Base-by-base conservation (phyloP, 2,888 invertebrate species). In the Mayetiola destructor region DNA sequence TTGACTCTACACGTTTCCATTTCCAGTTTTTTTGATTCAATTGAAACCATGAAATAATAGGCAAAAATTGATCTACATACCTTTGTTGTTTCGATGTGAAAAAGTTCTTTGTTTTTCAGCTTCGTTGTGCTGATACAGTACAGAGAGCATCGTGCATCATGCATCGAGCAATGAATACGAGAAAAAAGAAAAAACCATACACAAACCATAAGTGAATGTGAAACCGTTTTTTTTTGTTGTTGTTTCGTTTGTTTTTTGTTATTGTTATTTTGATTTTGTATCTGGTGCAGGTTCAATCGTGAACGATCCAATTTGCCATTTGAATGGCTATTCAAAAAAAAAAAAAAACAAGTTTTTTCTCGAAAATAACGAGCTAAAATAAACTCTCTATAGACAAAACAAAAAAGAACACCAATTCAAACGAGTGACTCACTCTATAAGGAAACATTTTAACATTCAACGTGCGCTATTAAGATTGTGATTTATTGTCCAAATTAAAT, bases 381-480 rank as follows among this genome's bases (percentile, higher is more conserved):
- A 48, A 4, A 21, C 21, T 4, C 23, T 23, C 21, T 14, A 23
- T 3, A 23, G 4, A 21, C 5, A 42, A 23, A 42, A 23, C 23
- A 21, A 39, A 20, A 8, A 10, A n/a, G n/a, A n/a, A n/a, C n/a
- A 42, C 42, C 16, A 39, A 20, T 48, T 48, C 27, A 4, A 6
- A 27, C 6, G 14, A 42, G 21, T 48, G 27, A 48, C 27, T 9
- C 27, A 48, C 48, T 48, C 48, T 27, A 48, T 48, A 48, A 48
- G 48, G 48, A 48, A 48, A 48, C 48, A 48, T 48, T 48, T 27
- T 16, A 48, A 4, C 48, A 27, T 48, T 48, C n/a, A n/a, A n/a
- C n/a, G n/a, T n/a, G n/a, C 27, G 48, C 48, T 27, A 48, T 48
- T 48, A 48, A 48, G 48, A 48, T 48, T 48, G 48, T 48, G 48